Conservation (phyloP, 2,113 vertebrate genomes). For the Tragelaphus imberbis region DNA sequence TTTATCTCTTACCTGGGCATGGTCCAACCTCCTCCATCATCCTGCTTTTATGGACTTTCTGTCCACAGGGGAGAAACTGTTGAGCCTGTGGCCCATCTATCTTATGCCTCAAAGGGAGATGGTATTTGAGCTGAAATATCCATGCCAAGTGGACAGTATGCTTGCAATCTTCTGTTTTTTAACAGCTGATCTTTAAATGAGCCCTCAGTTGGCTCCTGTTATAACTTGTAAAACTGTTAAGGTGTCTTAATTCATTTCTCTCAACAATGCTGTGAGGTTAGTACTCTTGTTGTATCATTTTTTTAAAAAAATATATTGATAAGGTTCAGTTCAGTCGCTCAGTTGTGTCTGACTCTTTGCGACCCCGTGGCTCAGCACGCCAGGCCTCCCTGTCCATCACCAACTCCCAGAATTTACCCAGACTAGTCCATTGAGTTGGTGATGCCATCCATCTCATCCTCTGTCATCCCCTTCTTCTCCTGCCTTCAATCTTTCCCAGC, state of each 20-base stretch:
- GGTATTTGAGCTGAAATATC: not conserved
- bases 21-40: not conserved
- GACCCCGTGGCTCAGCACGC: not conserved
- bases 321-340: not conserved
- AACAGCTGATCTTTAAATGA: conserved; percentile 16
- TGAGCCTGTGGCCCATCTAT: not conserved
- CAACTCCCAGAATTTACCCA: not conserved
- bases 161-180: not conserved
- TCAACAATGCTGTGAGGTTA: not conserved
- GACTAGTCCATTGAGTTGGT: not conserved
- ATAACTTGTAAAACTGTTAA: not conserved
- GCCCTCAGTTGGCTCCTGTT: not conserved
- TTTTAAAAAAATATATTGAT: not conserved
- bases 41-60: not conserved
- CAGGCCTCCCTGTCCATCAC: not conserved
- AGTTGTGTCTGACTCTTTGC: not conserved
- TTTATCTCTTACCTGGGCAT: not conserved
- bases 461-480: not conserved
- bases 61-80: not conserved
- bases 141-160: not conserved
- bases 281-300: not conserved
- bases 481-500: not conserved
- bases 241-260: not conserved
- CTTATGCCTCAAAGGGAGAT: not conserved
- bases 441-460: not conserved